Evolutionary conservation across 2,797 vertebrate genomes (phyloP), one percentile per base, ranked within the genome.

Genomic region (Cyclura pinguis): DNA sequence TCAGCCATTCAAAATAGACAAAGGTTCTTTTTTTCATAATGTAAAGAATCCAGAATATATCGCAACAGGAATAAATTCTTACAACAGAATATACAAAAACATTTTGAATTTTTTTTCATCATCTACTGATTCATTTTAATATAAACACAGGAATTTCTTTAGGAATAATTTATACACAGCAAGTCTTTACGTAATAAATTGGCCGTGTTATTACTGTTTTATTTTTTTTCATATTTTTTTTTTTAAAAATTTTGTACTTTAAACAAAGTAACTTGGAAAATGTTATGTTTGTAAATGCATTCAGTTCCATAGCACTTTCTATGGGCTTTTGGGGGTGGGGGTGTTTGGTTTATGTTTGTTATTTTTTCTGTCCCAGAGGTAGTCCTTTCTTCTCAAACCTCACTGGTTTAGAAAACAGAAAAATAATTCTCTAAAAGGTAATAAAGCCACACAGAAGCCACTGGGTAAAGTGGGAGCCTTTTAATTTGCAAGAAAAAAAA

Each of bases 71-170:
- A 98, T 98, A 98, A 98, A 97, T 96, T 98, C 98, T 98, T 98
- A 98, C 98, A 98, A 98, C 98, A 98, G 98, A 98, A 98, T 98
- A 98, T 98, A 99, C 98, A 99, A 99, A 99, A 98, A 97, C 98
- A 98, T 96, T 97, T 97, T 97, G 93, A 97, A 97, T 95, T 97
- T 96, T 97, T 50, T 97, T 98, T 96, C 97, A 97, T 95, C 81
- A 97, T 98, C 98, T 98, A 98, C 98, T 97, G 96, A 98, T 98
- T 98, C 97, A 98, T 97, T 98, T 98, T 97, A 98, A 98, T 98
- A 98, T 98, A 98, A 98, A 99, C 97, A 97, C 97, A 98, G 97
- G 96, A 97, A 97, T 97, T 97, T 97, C 95, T 97, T 97, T 97
- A 98, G 98, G 98, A 99, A 98, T 98, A 98, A 98, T 98, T 98